Conservation (phyloP, 2,113 vertebrate species). For the Catharus bicknelli region DNA sequence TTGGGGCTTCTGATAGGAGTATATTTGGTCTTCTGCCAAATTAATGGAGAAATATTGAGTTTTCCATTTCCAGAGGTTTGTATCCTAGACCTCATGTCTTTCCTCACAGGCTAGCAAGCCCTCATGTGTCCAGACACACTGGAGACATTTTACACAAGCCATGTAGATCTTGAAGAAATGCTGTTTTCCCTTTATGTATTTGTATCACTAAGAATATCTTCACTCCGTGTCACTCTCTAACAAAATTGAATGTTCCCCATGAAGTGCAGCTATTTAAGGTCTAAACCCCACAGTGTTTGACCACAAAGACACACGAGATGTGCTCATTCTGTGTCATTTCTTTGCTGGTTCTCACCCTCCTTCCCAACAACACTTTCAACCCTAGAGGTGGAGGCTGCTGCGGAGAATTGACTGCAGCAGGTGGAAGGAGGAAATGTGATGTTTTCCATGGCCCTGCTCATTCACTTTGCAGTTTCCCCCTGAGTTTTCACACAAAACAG, state of each 20-base stretch:
- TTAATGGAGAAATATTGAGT: not conserved
- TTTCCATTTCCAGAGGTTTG: not conserved
- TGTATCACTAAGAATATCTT: not conserved
- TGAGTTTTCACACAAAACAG: not conserved
- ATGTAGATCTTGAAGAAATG: not conserved
- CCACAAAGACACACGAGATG: not conserved
- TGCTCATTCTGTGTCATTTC: not conserved
- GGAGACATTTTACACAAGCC: not conserved
- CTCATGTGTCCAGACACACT: not conserved
- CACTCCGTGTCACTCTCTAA: not conserved
- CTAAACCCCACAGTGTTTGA: not conserved
- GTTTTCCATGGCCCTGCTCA: not conserved
- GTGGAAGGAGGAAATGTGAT: not conserved
- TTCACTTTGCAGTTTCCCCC: not conserved
- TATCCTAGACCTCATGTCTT: not conserved
- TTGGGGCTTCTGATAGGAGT: accelerated
- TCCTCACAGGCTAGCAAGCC: not conserved
- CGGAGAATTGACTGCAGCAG: not conserved
- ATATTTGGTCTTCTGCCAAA: not conserved
- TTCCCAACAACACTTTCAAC: not conserved
- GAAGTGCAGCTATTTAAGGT: accelerated
- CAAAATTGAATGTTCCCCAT: accelerated
- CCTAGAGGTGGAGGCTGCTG: not conserved
- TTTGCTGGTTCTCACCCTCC: not conserved
- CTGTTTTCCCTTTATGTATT: not conserved